A percentile compares a stretch with the other conserved stretches of the same genome.
Evolutionary conservation across 2,113 vertebrate species (phyloP).

Genomic region (Urocitellus parryii): DNA sequence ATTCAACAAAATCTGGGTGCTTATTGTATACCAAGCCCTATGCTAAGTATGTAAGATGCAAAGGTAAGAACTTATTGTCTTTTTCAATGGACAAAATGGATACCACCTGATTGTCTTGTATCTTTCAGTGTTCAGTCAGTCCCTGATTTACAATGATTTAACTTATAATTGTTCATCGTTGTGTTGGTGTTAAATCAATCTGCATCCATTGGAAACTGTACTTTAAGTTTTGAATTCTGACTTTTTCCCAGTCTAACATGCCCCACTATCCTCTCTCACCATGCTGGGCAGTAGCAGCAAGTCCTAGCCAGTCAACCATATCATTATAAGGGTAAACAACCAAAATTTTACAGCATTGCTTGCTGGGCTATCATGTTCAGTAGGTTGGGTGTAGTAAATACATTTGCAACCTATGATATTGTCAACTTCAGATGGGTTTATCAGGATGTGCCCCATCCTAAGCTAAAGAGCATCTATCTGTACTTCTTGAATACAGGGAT

Average conservation of each 20-base stretch:
- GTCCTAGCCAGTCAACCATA: not conserved
- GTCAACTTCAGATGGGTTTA: not conserved
- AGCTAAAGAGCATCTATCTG: not conserved
- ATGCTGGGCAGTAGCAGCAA: not conserved
- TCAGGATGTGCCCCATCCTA: not conserved
- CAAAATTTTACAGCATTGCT: not conserved
- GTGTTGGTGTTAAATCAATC: not conserved
- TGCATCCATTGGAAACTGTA: not conserved
- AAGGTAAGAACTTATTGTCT: not conserved
- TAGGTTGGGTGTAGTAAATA: not conserved
- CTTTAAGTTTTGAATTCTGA: not conserved
- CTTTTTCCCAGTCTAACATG: not conserved
- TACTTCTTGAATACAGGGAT: slow-evolving; percentile 24
- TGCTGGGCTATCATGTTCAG: not conserved
- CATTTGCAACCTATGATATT: not conserved
- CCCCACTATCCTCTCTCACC: not conserved
- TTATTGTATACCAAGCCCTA: not conserved
- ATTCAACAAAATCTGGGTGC: slow-evolving; percentile 21
- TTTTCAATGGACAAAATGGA: not conserved
- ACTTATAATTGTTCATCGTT: not conserved
- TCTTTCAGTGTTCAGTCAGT: not conserved
- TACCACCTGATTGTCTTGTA: slow-evolving; percentile 9
- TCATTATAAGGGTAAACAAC: not conserved
- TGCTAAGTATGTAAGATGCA: not conserved
- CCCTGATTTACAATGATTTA: not conserved